These are phyloP conservation scores for Euplagia quadripunctaria DNA, from an alignment of 2,888 invertebrate genomes.

Conservation along the genomic window DNA sequence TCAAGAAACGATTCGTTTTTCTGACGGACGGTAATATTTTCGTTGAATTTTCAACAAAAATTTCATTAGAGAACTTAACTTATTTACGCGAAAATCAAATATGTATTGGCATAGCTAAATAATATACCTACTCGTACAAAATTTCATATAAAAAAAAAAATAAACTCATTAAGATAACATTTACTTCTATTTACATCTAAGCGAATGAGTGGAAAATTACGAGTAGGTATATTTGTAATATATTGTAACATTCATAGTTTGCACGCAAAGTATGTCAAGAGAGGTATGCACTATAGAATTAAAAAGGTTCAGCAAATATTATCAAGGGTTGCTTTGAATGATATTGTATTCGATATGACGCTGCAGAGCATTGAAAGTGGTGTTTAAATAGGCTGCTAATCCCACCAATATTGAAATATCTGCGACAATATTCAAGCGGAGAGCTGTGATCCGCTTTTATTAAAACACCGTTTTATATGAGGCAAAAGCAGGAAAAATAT, in stretches of 20 bases:
- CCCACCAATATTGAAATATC: conserved; percentile 87
- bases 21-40: too few relatives aligned
- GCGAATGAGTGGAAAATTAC: not conserved
- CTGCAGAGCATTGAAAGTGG: conserved; percentile 76
- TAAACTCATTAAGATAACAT: too few relatives aligned
- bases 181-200: too few relatives aligned
- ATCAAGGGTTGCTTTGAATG: conserved; percentile 76
- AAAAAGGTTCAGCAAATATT: conserved; percentile 83
- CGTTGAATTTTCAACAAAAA: too few relatives aligned
- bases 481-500: conserved; percentile 71
- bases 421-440: conserved; percentile 83
- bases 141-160: too few relatives aligned
- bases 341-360: conserved; percentile 84
- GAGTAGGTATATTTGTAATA: not conserved
- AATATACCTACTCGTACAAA: too few relatives aligned
- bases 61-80: too few relatives aligned
- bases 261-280: conserved; percentile 31
- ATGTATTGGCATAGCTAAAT: too few relatives aligned
- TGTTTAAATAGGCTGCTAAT: conserved; percentile 87
- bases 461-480: conserved; percentile 80
- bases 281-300: conserved; percentile 64
- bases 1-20: too few relatives aligned
- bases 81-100: too few relatives aligned
- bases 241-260: not conserved
- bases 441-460: conserved; percentile 84